Conservation (phyloP, 2,888 invertebrate species). For the Cyclophora punctaria region DNA sequence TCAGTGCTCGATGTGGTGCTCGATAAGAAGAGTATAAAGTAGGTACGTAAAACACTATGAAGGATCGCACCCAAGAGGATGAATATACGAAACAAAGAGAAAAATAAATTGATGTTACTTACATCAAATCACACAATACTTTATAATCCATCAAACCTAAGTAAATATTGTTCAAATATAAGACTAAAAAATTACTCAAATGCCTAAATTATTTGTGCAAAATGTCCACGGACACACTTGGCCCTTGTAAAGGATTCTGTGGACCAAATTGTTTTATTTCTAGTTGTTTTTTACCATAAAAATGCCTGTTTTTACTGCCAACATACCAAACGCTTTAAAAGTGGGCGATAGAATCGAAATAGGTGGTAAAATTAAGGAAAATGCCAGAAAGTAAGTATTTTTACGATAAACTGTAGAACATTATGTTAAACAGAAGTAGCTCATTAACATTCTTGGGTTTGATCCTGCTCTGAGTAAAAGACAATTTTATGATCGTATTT, state of each 20-base stretch:
- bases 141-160: slow-evolving; percentile 13
- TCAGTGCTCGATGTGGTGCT: no score
- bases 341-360: slow-evolving; percentile 66
- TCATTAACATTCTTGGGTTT: no score
- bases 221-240: slow-evolving; percentile 46
- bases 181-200: slow-evolving; percentile 37
- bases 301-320: slow-evolving; percentile 68
- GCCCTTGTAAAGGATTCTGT: slow-evolving; percentile 36
- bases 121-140: slow-evolving; percentile 16
- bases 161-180: slow-evolving; percentile 7
- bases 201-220: slow-evolving; percentile 64
- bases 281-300: slow-evolving; percentile 20
- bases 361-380: slow-evolving; percentile 66
- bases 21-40: no score
- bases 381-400: slow-evolving; percentile 57
- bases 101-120: slow-evolving; percentile 9
- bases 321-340: slow-evolving; percentile 54
- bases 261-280: slow-evolving; percentile 26
- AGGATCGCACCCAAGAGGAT: no score
- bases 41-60: no score
- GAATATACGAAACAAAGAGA: no score
- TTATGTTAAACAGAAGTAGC: no score
- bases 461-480: no score
- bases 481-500: no score
- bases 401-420: no score